phyloP scores from a whole-genome alignment of 2,888 invertebrate genomes.

The Eubasilissa splendida region DNA sequence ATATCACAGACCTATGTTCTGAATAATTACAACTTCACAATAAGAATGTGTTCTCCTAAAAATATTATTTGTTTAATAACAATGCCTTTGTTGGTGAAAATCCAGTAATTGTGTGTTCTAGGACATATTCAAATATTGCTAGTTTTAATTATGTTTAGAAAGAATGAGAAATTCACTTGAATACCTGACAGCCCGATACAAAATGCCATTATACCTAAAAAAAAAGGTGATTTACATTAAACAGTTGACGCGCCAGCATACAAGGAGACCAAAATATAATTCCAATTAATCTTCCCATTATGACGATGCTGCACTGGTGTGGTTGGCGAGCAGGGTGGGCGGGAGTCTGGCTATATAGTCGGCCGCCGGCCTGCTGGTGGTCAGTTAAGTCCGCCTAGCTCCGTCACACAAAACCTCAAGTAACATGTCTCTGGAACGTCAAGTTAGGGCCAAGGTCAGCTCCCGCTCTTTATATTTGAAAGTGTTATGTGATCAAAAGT shows the following conservation, averaged over 20 bases:
- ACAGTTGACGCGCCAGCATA: neutral
- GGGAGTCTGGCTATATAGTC: slow-evolving; percentile 68
- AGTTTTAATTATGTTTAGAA: too few species aligned
- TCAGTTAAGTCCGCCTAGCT: slow-evolving; percentile 66
- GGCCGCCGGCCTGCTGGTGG: slow-evolving; percentile 64
- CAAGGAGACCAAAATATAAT: slow-evolving; percentile 15
- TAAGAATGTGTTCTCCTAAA: too few species aligned
- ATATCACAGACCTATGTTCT: too few species aligned
- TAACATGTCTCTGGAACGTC: slow-evolving; percentile 93
- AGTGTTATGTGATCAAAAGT: slow-evolving; percentile 46
- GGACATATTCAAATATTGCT: too few species aligned
- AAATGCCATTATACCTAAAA: neutral
- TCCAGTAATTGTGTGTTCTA: too few species aligned
- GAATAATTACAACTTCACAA: too few species aligned
- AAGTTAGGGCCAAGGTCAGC: slow-evolving; percentile 89
- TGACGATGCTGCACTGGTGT: slow-evolving; percentile 32
- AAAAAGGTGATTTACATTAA: slow-evolving; percentile 17
- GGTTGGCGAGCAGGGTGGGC: slow-evolving; percentile 61
- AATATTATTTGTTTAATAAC: too few species aligned
- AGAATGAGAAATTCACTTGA: too few species aligned
- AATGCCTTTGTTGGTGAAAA: too few species aligned
- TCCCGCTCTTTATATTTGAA: slow-evolving; percentile 11
- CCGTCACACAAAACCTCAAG: slow-evolving; percentile 63
- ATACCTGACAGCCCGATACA: neutral
- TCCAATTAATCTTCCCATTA: slow-evolving; percentile 29